Percentiles rank a stretch among this genome's conserved stretches.
These are phyloP conservation scores for Magallana ariakensis DNA, from an alignment of 1,140 invertebrate genomes.

Conservation along the genomic window DNA sequence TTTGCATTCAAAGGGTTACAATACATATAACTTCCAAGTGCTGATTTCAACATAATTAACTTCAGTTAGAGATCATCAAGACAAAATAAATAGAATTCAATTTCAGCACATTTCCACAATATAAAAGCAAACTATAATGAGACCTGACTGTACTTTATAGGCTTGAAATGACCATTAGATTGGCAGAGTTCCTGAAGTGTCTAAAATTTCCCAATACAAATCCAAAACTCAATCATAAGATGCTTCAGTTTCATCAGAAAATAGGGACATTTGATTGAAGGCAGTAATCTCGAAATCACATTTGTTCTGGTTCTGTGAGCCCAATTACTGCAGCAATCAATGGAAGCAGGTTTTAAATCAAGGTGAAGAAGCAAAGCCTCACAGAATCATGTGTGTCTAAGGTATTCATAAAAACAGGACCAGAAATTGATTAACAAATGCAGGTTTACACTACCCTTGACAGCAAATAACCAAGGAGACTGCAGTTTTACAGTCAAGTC, in stretches of 20 bases:
- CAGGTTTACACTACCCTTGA: not conserved
- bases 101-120: not conserved
- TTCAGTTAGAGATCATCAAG: not conserved
- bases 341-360: constrained; percentile 26
- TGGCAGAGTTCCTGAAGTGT: not conserved
- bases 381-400: constrained; percentile 4
- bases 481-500: not conserved
- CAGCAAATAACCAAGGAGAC: not conserved
- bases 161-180: constrained; percentile 18
- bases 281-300: constrained; percentile 28
- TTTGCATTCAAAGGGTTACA: too few species aligned
- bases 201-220: constrained; percentile 20
- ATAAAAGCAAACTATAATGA: not conserved
- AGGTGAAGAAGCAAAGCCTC: constrained; percentile 20
- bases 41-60: not conserved
- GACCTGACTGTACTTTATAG: not conserved
- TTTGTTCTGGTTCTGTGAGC: constrained; percentile 16
- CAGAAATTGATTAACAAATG: constrained; percentile 6
- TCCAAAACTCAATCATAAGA: constrained; percentile 29
- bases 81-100: not conserved
- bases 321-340: constrained; percentile 27
- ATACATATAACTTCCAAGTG: too few species aligned
- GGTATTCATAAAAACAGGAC: not conserved
- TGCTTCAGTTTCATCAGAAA: constrained; percentile 4
- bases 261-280: constrained; percentile 26